These are phyloP conservation scores for Zosterops borbonicus DNA, from an alignment of 2,113 vertebrate genomes.

Conservation along the genomic window DNA sequence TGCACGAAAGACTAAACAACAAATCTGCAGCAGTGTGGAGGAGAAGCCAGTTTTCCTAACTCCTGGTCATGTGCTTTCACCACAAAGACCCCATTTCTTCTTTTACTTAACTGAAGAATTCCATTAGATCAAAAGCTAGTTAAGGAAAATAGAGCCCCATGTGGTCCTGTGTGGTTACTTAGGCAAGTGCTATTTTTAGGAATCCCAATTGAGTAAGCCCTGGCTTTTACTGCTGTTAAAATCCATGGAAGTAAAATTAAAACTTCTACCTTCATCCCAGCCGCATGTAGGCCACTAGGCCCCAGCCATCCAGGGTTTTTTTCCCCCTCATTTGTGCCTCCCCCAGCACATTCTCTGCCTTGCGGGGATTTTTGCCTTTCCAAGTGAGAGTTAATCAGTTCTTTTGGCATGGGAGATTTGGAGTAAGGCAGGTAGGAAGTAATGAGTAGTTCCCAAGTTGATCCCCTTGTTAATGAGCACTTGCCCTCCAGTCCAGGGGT, in stretches of 20 bases:
- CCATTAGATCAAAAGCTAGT: slow-evolving; percentile 70
- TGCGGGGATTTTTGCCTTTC: not conserved
- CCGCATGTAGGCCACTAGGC: slow-evolving; percentile 22
- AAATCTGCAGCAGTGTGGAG: slow-evolving; percentile 21
- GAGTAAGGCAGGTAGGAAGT: slow-evolving; percentile 12
- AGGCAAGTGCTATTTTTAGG: slow-evolving; percentile 72
- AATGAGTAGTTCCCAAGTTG: not conserved
- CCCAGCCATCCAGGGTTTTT: not conserved
- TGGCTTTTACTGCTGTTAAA: slow-evolving; percentile 57
- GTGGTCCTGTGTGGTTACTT: slow-evolving; percentile 67
- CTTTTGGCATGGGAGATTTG: not conserved
- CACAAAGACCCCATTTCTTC: slow-evolving; percentile 58
- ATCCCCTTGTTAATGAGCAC: not conserved
- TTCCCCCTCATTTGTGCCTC: not conserved
- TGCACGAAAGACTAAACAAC: slow-evolving; percentile 19
- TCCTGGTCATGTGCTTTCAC: slow-evolving; percentile 49
- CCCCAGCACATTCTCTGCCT: slow-evolving; percentile 1
- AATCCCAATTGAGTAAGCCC: slow-evolving; percentile 56
- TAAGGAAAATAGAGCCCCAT: slow-evolving; percentile 68
- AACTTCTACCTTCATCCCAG: slow-evolving; percentile 29
- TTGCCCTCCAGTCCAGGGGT: not conserved
- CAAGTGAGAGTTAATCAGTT: slow-evolving; percentile 32
- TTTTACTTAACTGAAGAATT: slow-evolving; percentile 72
- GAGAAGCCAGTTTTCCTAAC: slow-evolving; percentile 35
- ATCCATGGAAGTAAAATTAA: slow-evolving; percentile 61